phyloP scores from a whole-genome alignment of 2,113 vertebrate species.

The Hirundichthys speculiger region DNA sequence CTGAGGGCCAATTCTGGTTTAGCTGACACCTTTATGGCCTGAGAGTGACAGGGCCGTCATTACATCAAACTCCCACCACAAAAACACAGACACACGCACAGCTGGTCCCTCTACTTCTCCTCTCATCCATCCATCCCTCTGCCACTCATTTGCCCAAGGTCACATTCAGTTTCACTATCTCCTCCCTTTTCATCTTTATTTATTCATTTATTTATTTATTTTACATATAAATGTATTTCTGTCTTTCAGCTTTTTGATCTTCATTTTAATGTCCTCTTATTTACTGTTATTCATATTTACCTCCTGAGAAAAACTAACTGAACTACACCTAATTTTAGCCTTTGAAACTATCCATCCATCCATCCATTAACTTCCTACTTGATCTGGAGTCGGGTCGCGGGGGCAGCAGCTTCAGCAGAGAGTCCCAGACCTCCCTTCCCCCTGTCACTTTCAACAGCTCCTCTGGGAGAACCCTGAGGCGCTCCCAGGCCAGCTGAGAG shows the following conservation, averaged over 20 bases:
- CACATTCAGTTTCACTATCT: constrained; percentile 46
- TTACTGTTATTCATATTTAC: constrained; percentile 14
- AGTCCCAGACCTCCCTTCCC: too few species aligned
- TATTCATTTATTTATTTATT: constrained; percentile 12
- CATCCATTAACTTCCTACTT: too few species aligned
- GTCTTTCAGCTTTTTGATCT: constrained; percentile 35
- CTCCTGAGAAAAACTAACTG: constrained; percentile 31
- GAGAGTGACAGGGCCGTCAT: constrained; percentile 67
- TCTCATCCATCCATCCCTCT: constrained; percentile 48
- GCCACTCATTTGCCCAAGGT: constrained; percentile 62
- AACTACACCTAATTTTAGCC: not conserved
- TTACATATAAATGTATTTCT: too few species aligned
- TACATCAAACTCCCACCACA: constrained; percentile 53
- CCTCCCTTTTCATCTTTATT: constrained; percentile 38
- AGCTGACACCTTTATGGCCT: constrained; percentile 73
- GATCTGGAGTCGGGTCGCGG: too few species aligned
- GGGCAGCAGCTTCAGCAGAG: too few species aligned
- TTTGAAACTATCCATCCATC: too few species aligned
- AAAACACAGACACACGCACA: constrained; percentile 31
- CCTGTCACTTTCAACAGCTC: too few species aligned
- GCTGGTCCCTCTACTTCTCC: constrained; percentile 54
- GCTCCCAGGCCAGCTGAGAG: too few species aligned
- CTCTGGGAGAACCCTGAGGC: too few species aligned
- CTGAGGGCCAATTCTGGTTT: constrained; percentile 48
- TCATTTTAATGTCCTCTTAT: constrained; percentile 5